Conservation (phyloP, 2,797 vertebrate genomes). For the Lates japonicus region DNA sequence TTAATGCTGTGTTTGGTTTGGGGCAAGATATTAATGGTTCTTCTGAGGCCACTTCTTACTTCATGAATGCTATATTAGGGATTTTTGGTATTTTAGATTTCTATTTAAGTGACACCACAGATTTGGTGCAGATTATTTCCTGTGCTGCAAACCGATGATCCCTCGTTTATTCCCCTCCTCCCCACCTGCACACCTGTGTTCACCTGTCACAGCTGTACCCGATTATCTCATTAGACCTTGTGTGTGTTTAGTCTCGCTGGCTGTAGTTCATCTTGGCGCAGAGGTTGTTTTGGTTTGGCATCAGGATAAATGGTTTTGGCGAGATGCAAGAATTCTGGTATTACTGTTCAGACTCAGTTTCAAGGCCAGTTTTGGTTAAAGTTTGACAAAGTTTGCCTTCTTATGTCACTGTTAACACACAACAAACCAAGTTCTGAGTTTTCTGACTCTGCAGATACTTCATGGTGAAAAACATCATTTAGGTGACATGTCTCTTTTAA, state of each 20-base stretch:
- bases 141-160: neutral
- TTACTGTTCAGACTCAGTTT: neutral
- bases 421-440: too few relatives aligned
- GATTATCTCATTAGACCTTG: constrained; percentile 30
- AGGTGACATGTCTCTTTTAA: too few relatives aligned
- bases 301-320: neutral
- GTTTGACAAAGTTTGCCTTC: too few relatives aligned
- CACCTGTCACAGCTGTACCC: constrained; percentile 39
- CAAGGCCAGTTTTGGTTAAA: too few relatives aligned
- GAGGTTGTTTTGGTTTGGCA: neutral
- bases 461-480: too few relatives aligned
- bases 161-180: constrained; percentile 1
- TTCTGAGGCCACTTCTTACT: neutral
- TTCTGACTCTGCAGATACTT: too few relatives aligned
- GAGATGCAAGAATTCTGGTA: neutral
- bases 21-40: neutral
- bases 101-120: neutral
- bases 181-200: neutral
- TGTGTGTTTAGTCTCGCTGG: neutral
- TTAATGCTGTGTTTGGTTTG: too few relatives aligned
- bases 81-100: neutral
- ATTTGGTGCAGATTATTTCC: neutral
- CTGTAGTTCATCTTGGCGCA: neutral
- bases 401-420: too few relatives aligned
- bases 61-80: neutral